A percentile compares a stretch with the other conserved stretches of the same genome.
Conservation (phyloP, 2,888 invertebrate genomes). For the Emmelina monodactyla region DNA sequence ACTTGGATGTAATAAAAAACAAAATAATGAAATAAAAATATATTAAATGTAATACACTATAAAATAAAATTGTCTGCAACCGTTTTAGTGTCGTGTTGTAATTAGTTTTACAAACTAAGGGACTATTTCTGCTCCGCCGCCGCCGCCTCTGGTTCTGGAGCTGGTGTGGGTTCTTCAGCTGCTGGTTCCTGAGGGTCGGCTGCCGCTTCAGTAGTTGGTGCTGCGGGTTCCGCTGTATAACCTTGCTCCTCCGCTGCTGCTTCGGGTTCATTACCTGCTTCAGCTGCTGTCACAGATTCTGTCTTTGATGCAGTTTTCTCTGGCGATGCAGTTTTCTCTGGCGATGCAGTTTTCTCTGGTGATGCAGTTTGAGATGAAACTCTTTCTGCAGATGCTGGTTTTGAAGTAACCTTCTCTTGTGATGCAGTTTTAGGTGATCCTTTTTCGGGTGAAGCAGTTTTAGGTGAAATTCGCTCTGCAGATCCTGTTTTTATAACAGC, state of each 20-base stretch:
- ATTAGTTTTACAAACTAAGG: no score
- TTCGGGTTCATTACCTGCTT: slow-evolving; percentile 12
- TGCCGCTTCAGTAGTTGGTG: slow-evolving; percentile 12
- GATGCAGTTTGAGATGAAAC: no score
- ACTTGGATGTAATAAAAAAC: no score
- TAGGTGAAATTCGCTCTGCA: no score
- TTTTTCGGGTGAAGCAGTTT: no score
- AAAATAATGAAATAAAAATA: no score
- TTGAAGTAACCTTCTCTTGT: no score
- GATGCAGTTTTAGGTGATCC: no score
- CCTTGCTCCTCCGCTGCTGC: slow-evolving; percentile 10
- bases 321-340: slow-evolving; percentile 11
- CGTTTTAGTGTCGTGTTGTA: no score
- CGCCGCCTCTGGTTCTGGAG: background rate
- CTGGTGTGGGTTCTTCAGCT: background rate
- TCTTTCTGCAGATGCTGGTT: slow-evolving; percentile 5
- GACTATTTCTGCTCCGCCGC: background rate
- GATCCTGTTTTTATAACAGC: no score
- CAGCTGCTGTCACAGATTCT: slow-evolving; percentile 10
- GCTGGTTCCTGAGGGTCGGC: background rate
- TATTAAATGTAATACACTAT: no score
- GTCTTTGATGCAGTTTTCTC: slow-evolving; percentile 14
- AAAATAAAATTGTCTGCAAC: no score
- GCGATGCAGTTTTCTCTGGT: slow-evolving; percentile 6
- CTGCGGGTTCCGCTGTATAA: slow-evolving; percentile 6